A percentile compares a stretch with the other conserved stretches of the same genome.
phyloP scores from a whole-genome alignment of 1,140 invertebrate species.

The Solenopsis invicta region DNA sequence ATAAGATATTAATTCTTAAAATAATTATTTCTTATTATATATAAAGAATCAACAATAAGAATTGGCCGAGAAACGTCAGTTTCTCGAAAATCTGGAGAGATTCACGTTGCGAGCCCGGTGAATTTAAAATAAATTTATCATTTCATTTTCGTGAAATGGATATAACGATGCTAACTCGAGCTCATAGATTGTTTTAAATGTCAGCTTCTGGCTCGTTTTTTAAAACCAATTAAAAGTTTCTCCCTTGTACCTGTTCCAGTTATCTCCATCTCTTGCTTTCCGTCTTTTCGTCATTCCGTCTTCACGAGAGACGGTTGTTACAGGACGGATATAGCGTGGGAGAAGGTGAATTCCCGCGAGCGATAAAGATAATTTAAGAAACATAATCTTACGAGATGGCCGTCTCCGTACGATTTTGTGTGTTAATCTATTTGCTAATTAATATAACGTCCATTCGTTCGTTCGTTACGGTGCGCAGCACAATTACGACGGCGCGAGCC shows the following conservation, averaged over 20 bases:
- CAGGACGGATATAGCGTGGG: constrained; percentile 49
- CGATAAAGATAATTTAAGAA: constrained; percentile 63
- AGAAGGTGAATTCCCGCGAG: constrained; percentile 42
- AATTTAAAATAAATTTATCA: constrained; percentile 57
- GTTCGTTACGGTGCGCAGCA: neutral
- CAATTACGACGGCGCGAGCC: constrained; percentile 20
- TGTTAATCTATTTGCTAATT: constrained; percentile 54
- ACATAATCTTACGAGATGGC: constrained; percentile 49
- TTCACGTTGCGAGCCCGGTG: constrained; percentile 1
- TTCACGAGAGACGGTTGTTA: constrained; percentile 73
- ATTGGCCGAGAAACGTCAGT: neutral
- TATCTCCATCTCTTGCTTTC: constrained; percentile 42
- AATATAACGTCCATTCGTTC: constrained; percentile 51
- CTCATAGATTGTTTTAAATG: constrained; percentile 65
- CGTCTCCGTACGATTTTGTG: constrained; percentile 11
- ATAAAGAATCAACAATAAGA: neutral
- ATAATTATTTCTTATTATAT: neutral
- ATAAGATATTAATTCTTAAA: constrained; percentile 6
- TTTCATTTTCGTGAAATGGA: constrained; percentile 54
- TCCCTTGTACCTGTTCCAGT: constrained; percentile 52
- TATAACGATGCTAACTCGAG: constrained; percentile 47
- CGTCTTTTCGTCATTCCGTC: constrained; percentile 41
- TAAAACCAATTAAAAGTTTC: constrained; percentile 82
- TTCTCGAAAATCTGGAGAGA: neutral
- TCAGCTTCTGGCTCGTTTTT: constrained; percentile 71